A percentile compares a stretch with the other conserved stretches of the same genome.
Conservation (phyloP, 2,888 invertebrate species). For the Polyommatus iphigenia region DNA sequence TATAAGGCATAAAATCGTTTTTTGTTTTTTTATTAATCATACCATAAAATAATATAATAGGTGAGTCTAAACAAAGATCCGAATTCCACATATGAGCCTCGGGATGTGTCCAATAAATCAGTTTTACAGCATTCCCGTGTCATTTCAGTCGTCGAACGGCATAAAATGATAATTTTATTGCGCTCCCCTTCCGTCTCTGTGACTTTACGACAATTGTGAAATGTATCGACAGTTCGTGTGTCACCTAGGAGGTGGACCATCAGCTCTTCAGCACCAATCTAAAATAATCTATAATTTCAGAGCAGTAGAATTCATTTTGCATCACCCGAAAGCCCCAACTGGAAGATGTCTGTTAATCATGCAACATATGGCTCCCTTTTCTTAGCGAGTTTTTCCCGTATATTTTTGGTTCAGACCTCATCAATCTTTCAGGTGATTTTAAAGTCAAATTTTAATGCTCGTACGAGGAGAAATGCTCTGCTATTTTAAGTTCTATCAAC, state of each 20-base stretch:
- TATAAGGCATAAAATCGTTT: neutral
- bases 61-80: constrained; percentile 67
- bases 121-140: constrained; percentile 79
- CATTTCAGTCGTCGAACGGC: constrained; percentile 80
- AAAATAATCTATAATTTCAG: neutral
- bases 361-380: constrained; percentile 64
- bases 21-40: constrained; percentile 31
- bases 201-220: constrained; percentile 80
- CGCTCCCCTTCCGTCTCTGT: constrained; percentile 76
- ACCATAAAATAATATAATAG: constrained; percentile 48
- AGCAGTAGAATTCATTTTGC: constrained; percentile 6
- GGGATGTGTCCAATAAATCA: constrained; percentile 79
- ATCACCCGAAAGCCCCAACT: neutral
- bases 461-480: constrained; percentile 32
- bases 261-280: constrained; percentile 26
- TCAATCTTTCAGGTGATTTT: constrained; percentile 74
- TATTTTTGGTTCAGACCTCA: constrained; percentile 67
- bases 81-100: constrained; percentile 77
- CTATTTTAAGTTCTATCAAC: constrained; percentile 35
- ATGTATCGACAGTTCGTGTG: constrained; percentile 79
- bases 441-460: constrained; percentile 48
- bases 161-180: constrained; percentile 81
- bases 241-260: constrained; percentile 69
- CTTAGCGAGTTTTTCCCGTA: constrained; percentile 48
- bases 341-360: constrained; percentile 47